Evolutionary conservation across 2,888 invertebrate genomes (phyloP), one percentile per base, ranked within the genome.

Genomic region (Pollenia labialis): DNA sequence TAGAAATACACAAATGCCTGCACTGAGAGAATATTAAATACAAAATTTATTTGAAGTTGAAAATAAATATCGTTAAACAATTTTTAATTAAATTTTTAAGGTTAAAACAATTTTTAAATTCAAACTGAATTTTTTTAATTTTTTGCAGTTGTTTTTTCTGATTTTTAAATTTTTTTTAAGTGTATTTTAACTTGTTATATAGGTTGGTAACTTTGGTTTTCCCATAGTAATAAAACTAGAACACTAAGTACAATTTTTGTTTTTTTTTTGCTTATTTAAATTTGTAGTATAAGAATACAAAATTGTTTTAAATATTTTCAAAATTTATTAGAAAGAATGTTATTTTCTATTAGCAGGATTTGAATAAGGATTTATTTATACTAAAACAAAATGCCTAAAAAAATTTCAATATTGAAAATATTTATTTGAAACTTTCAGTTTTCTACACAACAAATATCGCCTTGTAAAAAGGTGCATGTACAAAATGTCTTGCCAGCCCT

Each of bases 1-100:
- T 32, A 32, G 32, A 32, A 32, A 91, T 90, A 90, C 89, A 91
- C 46, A 50, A 64, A 64, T 52, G 44, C 79, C 71, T 23, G 4
- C 76, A 85, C 81, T 71, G 81, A 44, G 18, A 75, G 48, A 81
- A 81, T 74, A 32, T 32, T 0, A 32, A 6, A 32, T 32, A 32
- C 32, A 32, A 32, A 32, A 32, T 32, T 32, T 32, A 32, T 23
- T 23, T 23, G 23, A 1, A 23, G 23, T 23, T 23, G 2, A 23
- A 23, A 32, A 32, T 32, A 32, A 32, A 32, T 32, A 32, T 32
- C 32, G 4, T 32, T 6, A 32, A 6, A 0, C 0, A 6, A 6
- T 6, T 32, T 32, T 32, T 32, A 32, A 32, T 6, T 32, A 6
- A 32, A 6, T 32, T 32, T 32, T 32, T 6, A 6, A 32, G 6